Evolutionary conservation across 2,113 vertebrate species (phyloP).

Genomic region (Procapra przewalskii): DNA sequence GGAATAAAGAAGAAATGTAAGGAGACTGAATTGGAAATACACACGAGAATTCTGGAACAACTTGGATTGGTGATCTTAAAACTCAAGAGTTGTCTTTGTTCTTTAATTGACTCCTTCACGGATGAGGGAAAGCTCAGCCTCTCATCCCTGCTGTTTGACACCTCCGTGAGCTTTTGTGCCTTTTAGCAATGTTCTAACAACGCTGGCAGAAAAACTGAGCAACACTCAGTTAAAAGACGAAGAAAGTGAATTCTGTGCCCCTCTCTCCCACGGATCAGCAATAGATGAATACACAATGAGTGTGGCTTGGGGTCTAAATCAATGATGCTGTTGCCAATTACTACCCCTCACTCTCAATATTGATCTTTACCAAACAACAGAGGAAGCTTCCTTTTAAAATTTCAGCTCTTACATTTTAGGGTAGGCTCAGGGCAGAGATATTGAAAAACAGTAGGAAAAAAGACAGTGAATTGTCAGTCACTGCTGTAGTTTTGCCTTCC

Average conservation of each 20-base stretch:
- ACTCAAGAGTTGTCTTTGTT: slow-evolving; percentile 67
- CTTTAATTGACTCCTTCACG: slow-evolving; percentile 72
- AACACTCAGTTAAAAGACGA: not conserved
- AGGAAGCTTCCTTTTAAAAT: slow-evolving; percentile 15
- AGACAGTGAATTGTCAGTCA: not conserved
- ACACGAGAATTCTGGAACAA: slow-evolving; percentile 33
- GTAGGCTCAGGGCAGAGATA: not conserved
- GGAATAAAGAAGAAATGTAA: not conserved
- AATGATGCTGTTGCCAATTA: not conserved
- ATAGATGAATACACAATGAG: not conserved
- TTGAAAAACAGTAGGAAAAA: slow-evolving; percentile 7
- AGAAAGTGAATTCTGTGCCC: not conserved
- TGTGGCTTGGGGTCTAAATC: not conserved
- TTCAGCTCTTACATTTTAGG: not conserved
- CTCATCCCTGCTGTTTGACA: slow-evolving; percentile 66
- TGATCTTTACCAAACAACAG: not conserved
- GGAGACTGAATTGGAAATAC: slow-evolving; percentile 1
- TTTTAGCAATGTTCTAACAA: slow-evolving; percentile 32
- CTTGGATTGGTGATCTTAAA: slow-evolving; percentile 48
- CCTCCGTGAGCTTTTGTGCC: slow-evolving; percentile 65
- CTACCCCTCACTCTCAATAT: not conserved
- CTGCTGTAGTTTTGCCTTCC: not conserved
- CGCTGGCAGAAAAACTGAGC: slow-evolving; percentile 51
- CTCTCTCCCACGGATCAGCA: not conserved
- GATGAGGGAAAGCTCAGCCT: slow-evolving; percentile 56